phyloP scores from a whole-genome alignment of 2,797 vertebrate species.

The Sebastes matsubarae region DNA sequence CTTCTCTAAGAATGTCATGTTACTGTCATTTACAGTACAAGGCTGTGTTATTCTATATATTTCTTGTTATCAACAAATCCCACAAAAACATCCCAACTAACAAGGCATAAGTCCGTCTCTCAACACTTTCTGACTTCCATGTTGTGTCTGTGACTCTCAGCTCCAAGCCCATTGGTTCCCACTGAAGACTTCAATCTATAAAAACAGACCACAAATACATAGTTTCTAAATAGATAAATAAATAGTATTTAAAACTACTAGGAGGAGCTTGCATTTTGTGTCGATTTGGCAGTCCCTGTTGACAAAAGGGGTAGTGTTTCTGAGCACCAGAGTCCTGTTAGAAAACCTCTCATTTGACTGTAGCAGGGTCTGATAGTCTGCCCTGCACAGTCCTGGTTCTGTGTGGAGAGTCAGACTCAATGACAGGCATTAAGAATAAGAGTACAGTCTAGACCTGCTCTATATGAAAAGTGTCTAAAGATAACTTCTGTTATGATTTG shows the following conservation, averaged over 20 bases:
- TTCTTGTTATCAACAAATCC: neutral
- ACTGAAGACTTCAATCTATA: neutral
- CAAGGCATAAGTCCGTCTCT: too few relatives aligned
- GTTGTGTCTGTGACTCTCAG: neutral
- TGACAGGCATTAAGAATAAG: neutral
- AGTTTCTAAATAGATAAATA: too few relatives aligned
- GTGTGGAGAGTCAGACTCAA: neutral
- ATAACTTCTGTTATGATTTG: too few relatives aligned
- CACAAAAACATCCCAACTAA: neutral
- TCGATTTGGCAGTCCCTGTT: neutral
- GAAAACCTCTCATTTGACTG: neutral
- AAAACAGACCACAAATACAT: neutral
- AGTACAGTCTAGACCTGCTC: too few relatives aligned
- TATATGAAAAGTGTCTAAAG: too few relatives aligned
- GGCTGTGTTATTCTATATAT: neutral
- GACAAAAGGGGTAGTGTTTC: neutral
- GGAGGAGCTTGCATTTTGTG: neutral
- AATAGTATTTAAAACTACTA: too few relatives aligned
- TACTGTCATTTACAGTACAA: neutral
- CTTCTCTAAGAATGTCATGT: neutral
- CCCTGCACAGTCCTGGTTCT: neutral
- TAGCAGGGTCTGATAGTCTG: too few relatives aligned
- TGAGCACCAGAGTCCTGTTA: neutral
- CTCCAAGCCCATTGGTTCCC: neutral
- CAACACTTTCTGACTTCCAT: too few relatives aligned